A percentile compares a stretch with the other conserved stretches of the same genome.
Conservation (phyloP, 2,888 invertebrate genomes). For the Drosophila pseudotalamancana region DNA sequence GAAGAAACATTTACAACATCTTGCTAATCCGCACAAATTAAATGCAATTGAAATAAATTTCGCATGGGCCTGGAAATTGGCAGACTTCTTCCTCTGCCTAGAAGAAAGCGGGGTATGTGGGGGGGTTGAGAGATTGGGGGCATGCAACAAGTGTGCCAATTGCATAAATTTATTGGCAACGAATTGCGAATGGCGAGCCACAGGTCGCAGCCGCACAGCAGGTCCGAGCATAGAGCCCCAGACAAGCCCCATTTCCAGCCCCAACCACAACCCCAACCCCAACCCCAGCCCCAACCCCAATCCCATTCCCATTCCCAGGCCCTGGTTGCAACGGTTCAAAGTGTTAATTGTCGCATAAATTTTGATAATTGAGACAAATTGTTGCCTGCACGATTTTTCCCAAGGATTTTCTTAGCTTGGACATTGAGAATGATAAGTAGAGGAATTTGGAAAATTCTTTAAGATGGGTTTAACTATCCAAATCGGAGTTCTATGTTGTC, state of each 20-base stretch:
- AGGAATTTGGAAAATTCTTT: too few species aligned
- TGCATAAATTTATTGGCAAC: conserved; percentile 77
- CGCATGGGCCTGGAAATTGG: conserved; percentile 62
- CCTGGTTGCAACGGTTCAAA: conserved; percentile 61
- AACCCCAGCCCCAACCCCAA: conserved; percentile 1
- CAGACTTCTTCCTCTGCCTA: conserved; percentile 26
- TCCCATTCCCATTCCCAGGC: conserved; percentile 25
- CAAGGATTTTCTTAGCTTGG: conserved; percentile 20
- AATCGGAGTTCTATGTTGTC: too few species aligned
- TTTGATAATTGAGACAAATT: conserved; percentile 67
- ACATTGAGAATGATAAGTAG: not conserved
- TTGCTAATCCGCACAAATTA: conserved; percentile 73
- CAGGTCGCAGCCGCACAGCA: conserved; percentile 31
- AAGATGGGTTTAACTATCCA: too few species aligned
- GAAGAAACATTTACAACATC: conserved; percentile 26
- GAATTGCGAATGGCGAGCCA: conserved; percentile 43
- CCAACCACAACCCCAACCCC: conserved; percentile 13
- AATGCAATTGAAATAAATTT: conserved; percentile 78
- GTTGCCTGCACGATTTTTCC: not conserved
- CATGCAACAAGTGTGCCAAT: conserved; percentile 74
- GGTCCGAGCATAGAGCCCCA: conserved; percentile 4
- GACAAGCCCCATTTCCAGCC: not conserved
- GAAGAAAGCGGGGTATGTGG: not conserved
- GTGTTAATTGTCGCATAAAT: conserved; percentile 75
- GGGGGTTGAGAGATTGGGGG: not conserved